phyloP scores from a whole-genome alignment of 2,113 vertebrate genomes.

The Protobothrops mucrosquamatus region DNA sequence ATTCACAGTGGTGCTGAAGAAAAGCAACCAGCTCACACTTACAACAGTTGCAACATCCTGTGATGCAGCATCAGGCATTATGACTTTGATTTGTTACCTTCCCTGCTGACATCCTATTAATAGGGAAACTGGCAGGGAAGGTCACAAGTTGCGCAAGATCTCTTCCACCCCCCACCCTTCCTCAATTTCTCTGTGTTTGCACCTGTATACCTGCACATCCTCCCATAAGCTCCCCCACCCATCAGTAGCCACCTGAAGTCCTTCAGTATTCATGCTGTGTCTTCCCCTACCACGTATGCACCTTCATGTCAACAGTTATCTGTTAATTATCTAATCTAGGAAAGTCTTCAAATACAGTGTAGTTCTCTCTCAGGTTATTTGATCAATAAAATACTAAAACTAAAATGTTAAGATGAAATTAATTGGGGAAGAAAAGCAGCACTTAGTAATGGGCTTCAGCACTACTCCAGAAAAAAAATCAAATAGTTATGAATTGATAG shows the following conservation, averaged over 20 bases:
- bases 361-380: neutral
- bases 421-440: neutral
- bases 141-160: neutral
- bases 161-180: neutral
- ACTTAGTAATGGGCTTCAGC: neutral
- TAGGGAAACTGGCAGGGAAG: neutral
- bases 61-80: too few species aligned
- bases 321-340: neutral
- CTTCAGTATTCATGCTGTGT: neutral
- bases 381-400: neutral
- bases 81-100: neutral
- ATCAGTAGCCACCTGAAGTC: neutral
- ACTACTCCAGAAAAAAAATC: neutral
- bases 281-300: neutral
- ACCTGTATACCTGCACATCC: neutral
- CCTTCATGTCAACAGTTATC: too few species aligned
- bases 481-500: neutral
- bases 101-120: neutral
- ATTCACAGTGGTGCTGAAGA: neutral
- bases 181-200: neutral
- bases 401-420: neutral
- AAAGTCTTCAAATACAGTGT: neutral
- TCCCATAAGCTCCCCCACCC: neutral
- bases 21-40: neutral
- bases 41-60: neutral